Evolutionary conservation across 2,113 vertebrate genomes (phyloP), one percentile per base, ranked within the genome.

Genomic region (Triplophysa rosa): DNA sequence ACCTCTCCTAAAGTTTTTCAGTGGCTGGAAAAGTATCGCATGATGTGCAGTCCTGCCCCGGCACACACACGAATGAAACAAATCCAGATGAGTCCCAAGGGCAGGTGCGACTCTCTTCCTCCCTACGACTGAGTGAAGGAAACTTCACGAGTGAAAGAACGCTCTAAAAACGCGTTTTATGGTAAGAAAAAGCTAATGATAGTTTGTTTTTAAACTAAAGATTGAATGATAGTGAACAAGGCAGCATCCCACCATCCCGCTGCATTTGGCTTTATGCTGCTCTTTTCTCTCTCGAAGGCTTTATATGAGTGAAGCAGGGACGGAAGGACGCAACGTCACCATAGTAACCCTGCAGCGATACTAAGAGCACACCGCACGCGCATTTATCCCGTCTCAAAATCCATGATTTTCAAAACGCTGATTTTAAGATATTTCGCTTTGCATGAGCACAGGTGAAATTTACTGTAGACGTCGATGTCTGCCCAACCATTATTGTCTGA

Each of bases 291-390:
- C 75, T 70, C 58, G 69, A 69, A 84, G 78, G 82, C 84, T 93
- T 93, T 91, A 91, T 92, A 88, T 52, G 59, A 65, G 59, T 64
- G 74, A 54, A 66, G 74, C 61, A 1, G 17, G 85, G 82, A 83
- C 82, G 87, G 81, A 86, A 90, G 90, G 87, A 88, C 81, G 86
- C 85, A 79, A 92, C 92, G 93, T 92, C 92, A 93, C 88, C 83
- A 23, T 69, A 77, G 40, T 72, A 59, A 80, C 74, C n/a, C 14
- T 61, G 16, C 37, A 80, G 52, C 11, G 78, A 64, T 63, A 23
- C 42, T 52, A 59, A 2, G 23, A 47, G 8, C 21, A 11, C 4
- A n/a, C 14, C 52, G 8, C 21, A 17, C 37, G 40, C 13, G 37
- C 56, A 47, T 58, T 62, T 14, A 26, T 29, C 10, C 49, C 37